Evolutionary conservation across 2,888 invertebrate species (phyloP).

Genomic region (Silvanus unidentatus): DNA sequence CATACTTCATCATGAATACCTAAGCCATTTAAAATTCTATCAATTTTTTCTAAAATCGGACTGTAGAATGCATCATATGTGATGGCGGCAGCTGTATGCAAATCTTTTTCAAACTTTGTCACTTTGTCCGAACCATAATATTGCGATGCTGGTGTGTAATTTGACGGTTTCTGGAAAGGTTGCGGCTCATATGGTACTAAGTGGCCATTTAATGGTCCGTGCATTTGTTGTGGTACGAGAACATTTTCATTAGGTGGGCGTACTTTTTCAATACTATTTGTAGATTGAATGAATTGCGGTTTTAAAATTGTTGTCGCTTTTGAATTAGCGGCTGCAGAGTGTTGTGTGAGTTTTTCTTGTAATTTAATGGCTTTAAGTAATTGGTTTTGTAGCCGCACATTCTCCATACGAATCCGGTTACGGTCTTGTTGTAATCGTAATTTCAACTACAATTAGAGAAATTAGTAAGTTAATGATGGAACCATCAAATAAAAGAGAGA

Average conservation of each 20-base stretch:
- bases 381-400: slow-evolving; percentile 41
- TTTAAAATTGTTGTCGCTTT: slow-evolving; percentile 2
- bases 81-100: slow-evolving; percentile 45
- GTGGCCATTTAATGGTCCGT: background rate
- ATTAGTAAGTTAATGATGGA: background rate
- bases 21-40: slow-evolving; percentile 64
- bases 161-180: background rate
- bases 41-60: slow-evolving; percentile 70
- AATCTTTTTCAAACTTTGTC: slow-evolving; percentile 27
- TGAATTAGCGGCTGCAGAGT: slow-evolving; percentile 27
- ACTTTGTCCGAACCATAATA: slow-evolving; percentile 9
- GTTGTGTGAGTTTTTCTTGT: slow-evolving; percentile 42
- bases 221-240: background rate
- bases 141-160: slow-evolving; percentile 11
- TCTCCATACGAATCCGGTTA: slow-evolving; percentile 40
- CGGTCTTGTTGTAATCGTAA: slow-evolving; percentile 42
- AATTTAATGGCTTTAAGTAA: slow-evolving; percentile 40
- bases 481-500: too few relatives aligned
- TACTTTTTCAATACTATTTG: background rate
- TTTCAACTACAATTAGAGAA: slow-evolving; percentile 36
- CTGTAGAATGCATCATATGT: slow-evolving; percentile 65
- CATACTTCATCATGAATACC: slow-evolving; percentile 68
- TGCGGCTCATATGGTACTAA: slow-evolving; percentile 4
- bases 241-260: background rate
- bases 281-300: background rate